Evolutionary conservation across 2,888 invertebrate species (phyloP).

Genomic region (Dicyrtomina minuta): DNA sequence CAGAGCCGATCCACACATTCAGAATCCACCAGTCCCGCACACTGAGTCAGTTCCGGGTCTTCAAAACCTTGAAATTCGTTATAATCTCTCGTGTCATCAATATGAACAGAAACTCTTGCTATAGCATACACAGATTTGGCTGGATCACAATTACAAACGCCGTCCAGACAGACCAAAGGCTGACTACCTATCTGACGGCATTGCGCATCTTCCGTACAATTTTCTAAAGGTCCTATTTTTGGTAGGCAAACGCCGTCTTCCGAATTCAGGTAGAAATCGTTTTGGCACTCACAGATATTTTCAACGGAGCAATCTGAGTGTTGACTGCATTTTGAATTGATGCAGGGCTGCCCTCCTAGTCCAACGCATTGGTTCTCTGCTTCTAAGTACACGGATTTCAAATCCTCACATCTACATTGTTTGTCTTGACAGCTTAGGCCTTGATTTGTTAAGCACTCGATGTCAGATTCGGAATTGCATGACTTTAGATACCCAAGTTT

Average conservation of each 20-base stretch:
- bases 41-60: no score
- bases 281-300: background rate
- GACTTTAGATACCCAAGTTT: background rate
- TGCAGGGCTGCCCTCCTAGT: background rate
- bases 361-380: conserved; percentile 8
- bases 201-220: background rate
- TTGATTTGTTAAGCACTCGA: no score
- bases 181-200: background rate
- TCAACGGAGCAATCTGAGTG: background rate
- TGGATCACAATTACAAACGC: conserved; percentile 4
- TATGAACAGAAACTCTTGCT: no score
- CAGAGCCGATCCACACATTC: background rate
- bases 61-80: background rate
- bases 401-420: no score
- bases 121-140: background rate
- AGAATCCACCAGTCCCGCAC: background rate
- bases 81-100: background rate
- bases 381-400: no score
- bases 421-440: no score
- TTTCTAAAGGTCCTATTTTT: background rate
- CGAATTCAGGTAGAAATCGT: background rate
- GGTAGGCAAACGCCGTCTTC: background rate
- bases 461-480: background rate
- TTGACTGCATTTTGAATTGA: background rate
- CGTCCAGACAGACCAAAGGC: background rate